A percentile compares a stretch with the other conserved stretches of the same genome.
phyloP scores from a whole-genome alignment of 1,140 invertebrate genomes.

The Zophobas morio region DNA sequence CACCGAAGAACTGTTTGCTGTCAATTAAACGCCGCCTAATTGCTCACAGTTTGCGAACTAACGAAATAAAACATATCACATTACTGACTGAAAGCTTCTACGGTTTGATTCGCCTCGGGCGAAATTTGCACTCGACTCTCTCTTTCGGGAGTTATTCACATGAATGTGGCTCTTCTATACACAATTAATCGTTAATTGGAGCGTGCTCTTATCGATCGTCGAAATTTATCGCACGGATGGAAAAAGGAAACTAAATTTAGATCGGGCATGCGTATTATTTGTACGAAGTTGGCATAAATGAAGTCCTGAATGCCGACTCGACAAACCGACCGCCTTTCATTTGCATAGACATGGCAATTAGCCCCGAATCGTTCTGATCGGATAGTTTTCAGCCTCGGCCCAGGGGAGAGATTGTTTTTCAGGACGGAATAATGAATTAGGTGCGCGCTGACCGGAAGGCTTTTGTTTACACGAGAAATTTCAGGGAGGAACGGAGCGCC shows the following conservation, averaged over 20 bases:
- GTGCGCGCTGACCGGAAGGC: constrained; percentile 27
- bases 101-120: constrained; percentile 43
- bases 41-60: constrained; percentile 40
- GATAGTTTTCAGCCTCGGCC: constrained; percentile 48
- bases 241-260: constrained; percentile 20
- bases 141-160: constrained; percentile 34
- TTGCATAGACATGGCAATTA: constrained; percentile 51
- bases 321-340: constrained; percentile 47
- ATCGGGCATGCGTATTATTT: constrained; percentile 10
- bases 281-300: constrained; percentile 17
- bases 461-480: constrained; percentile 40
- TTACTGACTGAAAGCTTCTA: constrained; percentile 45
- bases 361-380: constrained; percentile 46
- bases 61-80: constrained; percentile 49
- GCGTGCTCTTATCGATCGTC: constrained; percentile 24
- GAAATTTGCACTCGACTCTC: constrained; percentile 45
- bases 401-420: constrained; percentile 40
- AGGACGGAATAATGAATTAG: constrained; percentile 42
- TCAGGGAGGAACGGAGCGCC: not conserved
- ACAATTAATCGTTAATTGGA: constrained; percentile 36
- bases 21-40: constrained; percentile 36
- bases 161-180: constrained; percentile 17
- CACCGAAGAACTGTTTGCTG: constrained; percentile 14
- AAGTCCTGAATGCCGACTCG: constrained; percentile 42
- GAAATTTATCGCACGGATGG: not conserved